Evolutionary conservation across 2,888 invertebrate species (phyloP), one percentile per base, ranked within the genome.

Genomic region (Diarsia brunnea): DNA sequence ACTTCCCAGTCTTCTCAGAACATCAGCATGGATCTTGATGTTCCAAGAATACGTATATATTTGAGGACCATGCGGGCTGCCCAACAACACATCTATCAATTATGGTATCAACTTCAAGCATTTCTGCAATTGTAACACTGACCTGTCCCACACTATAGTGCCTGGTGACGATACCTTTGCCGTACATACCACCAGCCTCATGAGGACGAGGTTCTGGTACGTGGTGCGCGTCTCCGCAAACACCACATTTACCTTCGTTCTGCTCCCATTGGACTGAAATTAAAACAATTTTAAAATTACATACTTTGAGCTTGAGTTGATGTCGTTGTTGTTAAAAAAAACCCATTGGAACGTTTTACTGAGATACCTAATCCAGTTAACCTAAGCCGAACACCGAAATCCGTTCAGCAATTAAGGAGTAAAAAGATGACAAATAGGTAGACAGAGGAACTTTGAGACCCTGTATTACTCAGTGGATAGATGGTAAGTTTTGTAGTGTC

Each of bases 171-270:
- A 98, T 98, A 49, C 98, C 99, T 94, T 98, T 98, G 63, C 98
- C 99, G 91, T 97, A 99, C 93, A 97, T 97, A 12, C 99, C 99
- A 7, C 98, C 98, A 0, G 98, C 98, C 95, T 99, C 99, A 91
- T 99, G 99, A 0, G 98, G 98, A n/a, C 98, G 96, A 0, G 99
- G 99, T 73, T 94, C 94, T 19, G 93, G 94, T 16, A 98, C 94
- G 85, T 98, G 97, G 91, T 97, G 98, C 4, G 98, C 98, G 93
- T 99, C 99, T 0, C 99, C 99, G 91, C 99, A 99, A 55, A 98
- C 97, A 0, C 99, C 99, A 91, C 99, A 99, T 87, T 97, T 97
- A 0, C 99, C 99, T 53, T 97, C 94, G 92, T 98, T 98, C 94
- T 98, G 98, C 90, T 98, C 98, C 98, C 98, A 98, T 95, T 98